Base-by-base conservation (phyloP, 64 coral and sea anemone species). In the Actinia equina region DNA sequence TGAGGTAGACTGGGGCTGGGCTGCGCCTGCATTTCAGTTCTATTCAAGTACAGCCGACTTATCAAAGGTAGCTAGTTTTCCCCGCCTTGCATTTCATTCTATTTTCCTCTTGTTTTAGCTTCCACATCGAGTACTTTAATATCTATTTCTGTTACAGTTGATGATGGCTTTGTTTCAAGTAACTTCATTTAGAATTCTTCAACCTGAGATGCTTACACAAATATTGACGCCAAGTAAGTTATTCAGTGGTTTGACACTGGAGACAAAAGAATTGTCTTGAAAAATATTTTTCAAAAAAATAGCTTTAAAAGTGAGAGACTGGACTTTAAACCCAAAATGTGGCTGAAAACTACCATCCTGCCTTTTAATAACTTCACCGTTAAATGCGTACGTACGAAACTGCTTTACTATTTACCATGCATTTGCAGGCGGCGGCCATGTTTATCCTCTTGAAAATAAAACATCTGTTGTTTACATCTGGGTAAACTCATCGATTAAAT, bases 1-100 rank as follows among this genome's bases (percentile, higher is more conserved):
- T 13, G 3, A 82, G 25, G 91, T 96, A 1, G 85, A 96, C 88
- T 96, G 94, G 94, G 88, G 88, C 80, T 96, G 94, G 94, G 94
- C 91, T 79, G 79, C 94, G 64, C 94, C 94, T 7, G 94, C 94
- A 18, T 90, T 96, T 52, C 94, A 96, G 52, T 87, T 87, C 3
- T 93, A 96, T 54, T 96, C 94, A 14, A 80, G 91, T 26, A 79
- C 90, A 83, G 85, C 59, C 44, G 94, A 96, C 79, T 89, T 96
- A 81, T 89, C 91, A 61, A 96, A 93, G 94, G 94, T 96, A 88
- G 7, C 86, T 83, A 6, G 2, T 10, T 71, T 2, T 37, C 2
- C 22, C 5, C 2, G 8, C 10, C 64, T 19, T 71, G 67, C 3
- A 71, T 71, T 19, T 4, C 14, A 18, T 63, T 17, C 60, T 63